phyloP scores from a whole-genome alignment of 2,797 vertebrate species.

The Rhynchotus rufescens region DNA sequence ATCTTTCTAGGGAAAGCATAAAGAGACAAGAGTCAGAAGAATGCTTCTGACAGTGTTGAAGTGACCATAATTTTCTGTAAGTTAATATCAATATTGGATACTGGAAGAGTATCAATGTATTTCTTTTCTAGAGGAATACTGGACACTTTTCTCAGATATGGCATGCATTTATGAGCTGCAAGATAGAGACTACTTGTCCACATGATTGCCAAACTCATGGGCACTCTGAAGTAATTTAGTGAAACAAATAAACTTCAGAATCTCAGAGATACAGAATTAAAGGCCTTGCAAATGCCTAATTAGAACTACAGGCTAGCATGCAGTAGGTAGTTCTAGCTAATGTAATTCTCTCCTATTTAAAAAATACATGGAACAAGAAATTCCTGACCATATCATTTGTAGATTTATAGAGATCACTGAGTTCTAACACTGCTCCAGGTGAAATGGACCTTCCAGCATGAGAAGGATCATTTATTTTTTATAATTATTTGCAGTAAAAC shows the following conservation, averaged over 20 bases:
- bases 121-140: not conserved
- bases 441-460: not conserved
- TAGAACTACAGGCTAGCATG: not conserved
- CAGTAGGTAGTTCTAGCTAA: not conserved
- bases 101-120: not conserved
- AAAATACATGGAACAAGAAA: not conserved
- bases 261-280: not conserved
- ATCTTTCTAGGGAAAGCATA: not conserved
- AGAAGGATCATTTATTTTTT: not conserved
- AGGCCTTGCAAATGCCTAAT: not conserved
- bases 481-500: not conserved
- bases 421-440: not conserved
- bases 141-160: not conserved
- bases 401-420: not conserved
- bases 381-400: rapidly evolving
- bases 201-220: not conserved
- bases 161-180: not conserved
- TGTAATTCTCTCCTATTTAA: not conserved
- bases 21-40: not conserved
- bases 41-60: not conserved
- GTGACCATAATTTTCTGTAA: not conserved
- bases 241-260: not conserved
- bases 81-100: not conserved
- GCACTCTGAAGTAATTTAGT: not conserved
- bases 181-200: not conserved